Percentiles rank a stretch among this genome's conserved stretches.
These are phyloP conservation scores for Anarhynchus alexandrinus DNA, from an alignment of 2,113 vertebrate species.

Conservation along the genomic window DNA sequence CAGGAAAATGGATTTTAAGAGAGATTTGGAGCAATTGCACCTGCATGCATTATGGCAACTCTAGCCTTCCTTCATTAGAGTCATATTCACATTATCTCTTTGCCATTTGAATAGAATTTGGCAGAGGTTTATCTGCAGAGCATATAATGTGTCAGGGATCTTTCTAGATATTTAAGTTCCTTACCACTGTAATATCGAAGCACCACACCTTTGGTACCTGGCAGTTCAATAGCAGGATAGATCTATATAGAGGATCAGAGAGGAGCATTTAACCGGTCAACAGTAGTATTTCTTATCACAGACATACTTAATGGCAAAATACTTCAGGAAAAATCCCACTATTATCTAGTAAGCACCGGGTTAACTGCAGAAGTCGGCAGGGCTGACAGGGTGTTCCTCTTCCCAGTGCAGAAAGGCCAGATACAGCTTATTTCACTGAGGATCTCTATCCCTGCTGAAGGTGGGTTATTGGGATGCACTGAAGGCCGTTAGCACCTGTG, in stretches of 20 bases:
- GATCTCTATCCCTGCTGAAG: not conserved
- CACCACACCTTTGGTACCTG: not conserved
- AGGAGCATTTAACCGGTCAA: not conserved
- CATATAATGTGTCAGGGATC: not conserved
- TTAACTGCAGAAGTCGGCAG: not conserved
- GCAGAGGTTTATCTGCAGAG: constrained; percentile 42
- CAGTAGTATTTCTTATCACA: not conserved
- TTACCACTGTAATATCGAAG: not conserved
- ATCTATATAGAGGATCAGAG: not conserved
- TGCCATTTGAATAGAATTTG: constrained; percentile 62
- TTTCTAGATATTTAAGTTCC: constrained; percentile 23
- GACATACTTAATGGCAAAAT: not conserved
- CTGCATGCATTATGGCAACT: constrained; percentile 65
- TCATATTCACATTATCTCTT: constrained; percentile 64
- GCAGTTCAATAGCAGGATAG: not conserved
- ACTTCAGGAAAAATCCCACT: not conserved
- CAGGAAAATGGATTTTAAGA: constrained; percentile 69
- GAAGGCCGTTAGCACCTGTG: not conserved
- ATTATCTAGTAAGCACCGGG: not conserved
- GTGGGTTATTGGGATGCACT: not conserved
- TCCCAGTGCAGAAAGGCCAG: not conserved
- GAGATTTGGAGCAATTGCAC: constrained; percentile 71
- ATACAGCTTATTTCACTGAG: not conserved
- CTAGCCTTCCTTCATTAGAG: constrained; percentile 67
- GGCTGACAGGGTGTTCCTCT: not conserved